A percentile compares a stretch with the other conserved stretches of the same genome.
phyloP scores from a whole-genome alignment of 2,797 vertebrate genomes.

The Sebastolobus alascanus region DNA sequence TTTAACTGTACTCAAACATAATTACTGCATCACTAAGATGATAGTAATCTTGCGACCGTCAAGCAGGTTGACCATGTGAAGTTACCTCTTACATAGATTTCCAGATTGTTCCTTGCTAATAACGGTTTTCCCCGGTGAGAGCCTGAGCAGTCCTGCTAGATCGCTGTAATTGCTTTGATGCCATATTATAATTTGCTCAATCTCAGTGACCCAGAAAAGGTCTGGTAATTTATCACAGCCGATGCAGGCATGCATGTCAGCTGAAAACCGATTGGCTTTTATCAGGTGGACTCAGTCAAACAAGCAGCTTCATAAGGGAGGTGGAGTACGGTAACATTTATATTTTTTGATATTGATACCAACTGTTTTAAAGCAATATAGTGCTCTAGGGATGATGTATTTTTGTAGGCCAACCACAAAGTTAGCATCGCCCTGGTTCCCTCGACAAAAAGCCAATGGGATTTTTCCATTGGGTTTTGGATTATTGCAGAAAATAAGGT shows the following conservation, averaged over 20 bases:
- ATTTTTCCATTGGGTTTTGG: too few species aligned
- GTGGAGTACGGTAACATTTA: neutral
- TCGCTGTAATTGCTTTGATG: conserved; percentile 3
- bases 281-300: neutral
- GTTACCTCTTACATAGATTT: too few species aligned
- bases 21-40: neutral
- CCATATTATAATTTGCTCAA: conserved; percentile 5
- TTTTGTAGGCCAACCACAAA: too few species aligned
- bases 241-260: neutral
- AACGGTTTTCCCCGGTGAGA: neutral
- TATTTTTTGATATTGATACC: neutral
- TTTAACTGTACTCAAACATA: neutral
- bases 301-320: too few species aligned
- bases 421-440: too few species aligned
- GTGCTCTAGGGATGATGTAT: too few species aligned
- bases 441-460: too few species aligned
- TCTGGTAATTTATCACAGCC: neutral
- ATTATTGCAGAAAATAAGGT: too few species aligned
- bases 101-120: too few species aligned
- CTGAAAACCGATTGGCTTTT: neutral
- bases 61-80: too few species aligned
- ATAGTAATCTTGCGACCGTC: neutral
- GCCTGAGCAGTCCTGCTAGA: conserved; percentile 1
- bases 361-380: neutral
- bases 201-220: conserved; percentile 30